Percentiles rank a stretch among this genome's conserved stretches.
Conservation (phyloP, 2,797 vertebrate genomes). For the Okamejei kenojei region DNA sequence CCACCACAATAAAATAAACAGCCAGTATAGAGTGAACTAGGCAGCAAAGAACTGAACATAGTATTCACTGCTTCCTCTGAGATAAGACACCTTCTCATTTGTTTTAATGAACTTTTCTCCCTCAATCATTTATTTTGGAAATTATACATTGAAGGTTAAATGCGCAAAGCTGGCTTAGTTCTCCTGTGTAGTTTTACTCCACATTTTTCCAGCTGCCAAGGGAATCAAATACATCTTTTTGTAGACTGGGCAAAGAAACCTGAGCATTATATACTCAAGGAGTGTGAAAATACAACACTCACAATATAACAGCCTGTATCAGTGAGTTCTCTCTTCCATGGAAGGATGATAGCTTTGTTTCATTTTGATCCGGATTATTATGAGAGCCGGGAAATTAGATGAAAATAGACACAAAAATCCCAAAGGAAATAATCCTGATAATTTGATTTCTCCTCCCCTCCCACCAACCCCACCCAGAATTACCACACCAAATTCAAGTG, state of each 20-base stretch:
- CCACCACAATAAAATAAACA: not conserved
- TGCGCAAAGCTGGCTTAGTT: not conserved
- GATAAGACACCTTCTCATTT: slow-evolving; percentile 20
- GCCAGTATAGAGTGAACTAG: not conserved
- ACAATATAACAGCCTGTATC: not conserved
- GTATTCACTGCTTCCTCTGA: slow-evolving; percentile 26
- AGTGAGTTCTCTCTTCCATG: not conserved
- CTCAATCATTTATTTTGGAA: not conserved
- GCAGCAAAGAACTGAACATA: not conserved
- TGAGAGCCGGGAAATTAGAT: slow-evolving; percentile 1
- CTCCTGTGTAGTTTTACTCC: not conserved
- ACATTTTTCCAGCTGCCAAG: not conserved
- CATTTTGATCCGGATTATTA: slow-evolving; percentile 10
- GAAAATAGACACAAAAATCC: not conserved
- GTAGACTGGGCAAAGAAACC: not conserved
- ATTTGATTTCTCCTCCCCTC: not conserved
- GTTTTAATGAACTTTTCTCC: slow-evolving; percentile 23
- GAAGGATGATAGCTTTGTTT: not conserved
- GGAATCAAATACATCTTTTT: not conserved
- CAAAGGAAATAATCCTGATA: not conserved
- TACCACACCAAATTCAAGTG: not conserved
- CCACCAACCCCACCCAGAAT: not conserved
- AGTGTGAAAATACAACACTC: not conserved
- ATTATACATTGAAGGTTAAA: not conserved
- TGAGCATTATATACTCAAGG: not conserved